A percentile compares a stretch with the other conserved stretches of the same genome.
Conservation (phyloP, 2,113 vertebrate species). For the Illadopsis cleaveri region DNA sequence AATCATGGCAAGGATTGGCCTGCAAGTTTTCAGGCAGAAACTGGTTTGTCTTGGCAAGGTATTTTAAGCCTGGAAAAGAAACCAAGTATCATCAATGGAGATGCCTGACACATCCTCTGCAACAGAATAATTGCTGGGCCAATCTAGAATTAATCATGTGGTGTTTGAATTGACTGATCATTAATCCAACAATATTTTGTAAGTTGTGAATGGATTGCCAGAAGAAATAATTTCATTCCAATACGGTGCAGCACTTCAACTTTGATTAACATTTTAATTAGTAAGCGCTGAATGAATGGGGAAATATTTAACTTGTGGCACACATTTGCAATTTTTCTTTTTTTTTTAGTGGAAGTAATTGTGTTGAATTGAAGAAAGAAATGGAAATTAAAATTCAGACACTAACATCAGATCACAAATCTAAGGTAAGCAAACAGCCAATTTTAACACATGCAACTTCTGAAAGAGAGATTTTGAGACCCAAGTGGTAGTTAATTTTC, state of each 20-base stretch:
- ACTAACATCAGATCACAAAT: conserved; percentile 90
- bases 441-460: not conserved
- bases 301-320: conserved; percentile 67
- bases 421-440: conserved; percentile 85
- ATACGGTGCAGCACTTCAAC: not conserved
- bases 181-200: conserved; percentile 58
- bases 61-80: conserved; percentile 44
- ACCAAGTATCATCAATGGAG: conserved; percentile 53
- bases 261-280: conserved; percentile 69
- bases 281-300: conserved; percentile 30
- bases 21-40: conserved; percentile 44
- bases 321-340: conserved; percentile 49
- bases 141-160: conserved; percentile 50
- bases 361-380: conserved; percentile 97
- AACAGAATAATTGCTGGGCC: conserved; percentile 58
- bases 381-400: conserved; percentile 95
- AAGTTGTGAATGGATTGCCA: conserved; percentile 63
- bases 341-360: conserved; percentile 90
- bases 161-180: conserved; percentile 64
- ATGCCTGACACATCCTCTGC: conserved; percentile 20
- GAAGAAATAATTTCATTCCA: conserved; percentile 55
- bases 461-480: not conserved
- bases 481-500: conserved; percentile 16
- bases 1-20: not conserved
- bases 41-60: conserved; percentile 43